Evolutionary conservation across 2,888 invertebrate species (phyloP).

Genomic region (Prostheceraeus crozeri): DNA sequence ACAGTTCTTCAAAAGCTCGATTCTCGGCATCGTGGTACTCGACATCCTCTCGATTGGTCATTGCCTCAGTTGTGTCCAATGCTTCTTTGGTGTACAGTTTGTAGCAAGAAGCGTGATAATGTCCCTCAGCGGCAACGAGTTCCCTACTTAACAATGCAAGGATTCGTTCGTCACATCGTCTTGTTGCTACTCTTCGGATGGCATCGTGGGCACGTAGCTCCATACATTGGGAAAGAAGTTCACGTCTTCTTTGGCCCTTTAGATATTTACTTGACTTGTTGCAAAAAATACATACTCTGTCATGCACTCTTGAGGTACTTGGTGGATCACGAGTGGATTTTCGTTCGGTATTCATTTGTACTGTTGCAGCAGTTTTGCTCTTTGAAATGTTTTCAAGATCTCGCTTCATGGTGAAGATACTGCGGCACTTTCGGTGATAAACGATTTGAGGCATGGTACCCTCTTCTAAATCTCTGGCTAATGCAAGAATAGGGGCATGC

Average conservation of each 20-base stretch:
- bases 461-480: no score
- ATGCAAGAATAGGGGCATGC: no score
- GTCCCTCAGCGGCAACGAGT: conserved; percentile 18
- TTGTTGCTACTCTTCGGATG: conserved; percentile 3
- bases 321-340: no score
- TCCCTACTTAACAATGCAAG: conserved; percentile 1
- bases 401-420: no score
- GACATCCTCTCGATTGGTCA: not conserved
- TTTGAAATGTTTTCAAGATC: no score
- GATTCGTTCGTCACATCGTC: not conserved
- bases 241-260: conserved; percentile 5
- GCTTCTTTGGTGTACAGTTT: not conserved
- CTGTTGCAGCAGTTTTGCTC: no score
- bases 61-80: not conserved
- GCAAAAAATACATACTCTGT: conserved; percentile 6
- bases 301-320: conserved; percentile 6
- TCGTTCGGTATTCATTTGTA: no score
- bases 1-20: conserved; percentile 5
- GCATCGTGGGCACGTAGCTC: not conserved
- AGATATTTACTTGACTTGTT: conserved; percentile 18
- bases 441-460: no score
- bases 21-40: conserved; percentile 15
- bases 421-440: no score
- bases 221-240: not conserved
- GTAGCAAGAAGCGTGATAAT: conserved; percentile 15